These are phyloP conservation scores for Pollenia labialis DNA, from an alignment of 2,888 invertebrate species.

Conservation along the genomic window DNA sequence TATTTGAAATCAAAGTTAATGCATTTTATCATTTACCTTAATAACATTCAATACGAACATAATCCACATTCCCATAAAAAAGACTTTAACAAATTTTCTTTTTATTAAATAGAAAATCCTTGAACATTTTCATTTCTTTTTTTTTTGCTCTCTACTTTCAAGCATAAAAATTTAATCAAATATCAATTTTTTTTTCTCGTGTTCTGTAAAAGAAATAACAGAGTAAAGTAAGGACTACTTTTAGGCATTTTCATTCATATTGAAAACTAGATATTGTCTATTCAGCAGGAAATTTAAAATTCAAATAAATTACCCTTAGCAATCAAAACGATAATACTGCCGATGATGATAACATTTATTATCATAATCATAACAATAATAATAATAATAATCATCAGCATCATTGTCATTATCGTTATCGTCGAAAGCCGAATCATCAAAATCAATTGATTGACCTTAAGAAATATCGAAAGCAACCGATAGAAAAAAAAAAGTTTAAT, in stretches of 20 bases:
- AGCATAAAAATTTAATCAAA: constrained; percentile 57
- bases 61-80: constrained; percentile 20
- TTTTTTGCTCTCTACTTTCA: not conserved
- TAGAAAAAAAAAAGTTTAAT: not conserved
- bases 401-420: constrained; percentile 20
- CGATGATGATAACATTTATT: constrained; percentile 32
- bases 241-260: constrained; percentile 1
- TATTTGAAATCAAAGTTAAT: constrained; percentile 19
- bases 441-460: constrained; percentile 69
- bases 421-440: constrained; percentile 54
- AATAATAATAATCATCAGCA: constrained; percentile 14
- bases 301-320: constrained; percentile 59
- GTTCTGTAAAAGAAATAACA: not conserved
- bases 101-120: not conserved
- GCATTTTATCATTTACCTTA: constrained; percentile 24
- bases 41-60: not conserved
- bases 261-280: constrained; percentile 33
- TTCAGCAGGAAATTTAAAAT: constrained; percentile 67
- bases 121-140: not conserved
- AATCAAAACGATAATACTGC: constrained; percentile 52
- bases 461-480: constrained; percentile 4
- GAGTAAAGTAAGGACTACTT: not conserved
- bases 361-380: constrained; percentile 22
- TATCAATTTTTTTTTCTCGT: constrained; percentile 23
- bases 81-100: constrained; percentile 34